Evolutionary conservation across 2,113 vertebrate species (phyloP), one percentile per base, ranked within the genome.

Genomic region (Sterrhoptilus dennistouni): DNA sequence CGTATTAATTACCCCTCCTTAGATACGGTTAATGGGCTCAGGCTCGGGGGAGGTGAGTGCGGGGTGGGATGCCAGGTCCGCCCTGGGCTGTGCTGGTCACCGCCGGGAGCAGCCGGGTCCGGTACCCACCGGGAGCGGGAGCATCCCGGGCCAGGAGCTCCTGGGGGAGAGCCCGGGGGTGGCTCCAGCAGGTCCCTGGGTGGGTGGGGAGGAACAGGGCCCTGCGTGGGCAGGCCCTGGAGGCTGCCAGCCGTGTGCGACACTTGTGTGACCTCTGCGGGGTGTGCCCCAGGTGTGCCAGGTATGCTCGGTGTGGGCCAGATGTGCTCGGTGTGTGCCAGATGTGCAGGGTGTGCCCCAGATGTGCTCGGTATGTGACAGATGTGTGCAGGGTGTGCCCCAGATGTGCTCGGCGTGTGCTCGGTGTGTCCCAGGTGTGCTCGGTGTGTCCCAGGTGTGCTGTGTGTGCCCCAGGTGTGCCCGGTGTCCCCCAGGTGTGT

Each of bases 21-120:
- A 45, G 28, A 23, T 4, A 12, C 13, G 11, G 47, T 12, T 18
- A 17, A 49, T 21, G 75, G 22, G 24, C 20, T n/a, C 49, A 14
- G 83, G 25, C 24, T 12, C 21, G 0, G 29, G 16, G 6, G 6
- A 3, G 28, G 24, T 3, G 36, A 4, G 33, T 0, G 18, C 8
- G 3, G 74, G 33, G 19, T 1, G 14, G 11, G 27, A 11, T 19
- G 35, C 5, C 28, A 3, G 5, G 14, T 2, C 11, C 3, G 12
- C 9, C 19, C 13, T 1, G 38, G 6, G 5, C 40, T 1, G 22
- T 2, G 2, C 28, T 14, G 25, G 11, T 21, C 71, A 6, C 21
- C 33, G 13, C 16, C 52, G 6, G 16, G 24, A 35, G 66, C 59
- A 19, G 31, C 76, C 2, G 38, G 8, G 29, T 5, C 52, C 2